Percentiles rank a stretch among this genome's conserved stretches.
phyloP scores from a whole-genome alignment of 1,140 invertebrate species.

The Aphis craccivora region DNA sequence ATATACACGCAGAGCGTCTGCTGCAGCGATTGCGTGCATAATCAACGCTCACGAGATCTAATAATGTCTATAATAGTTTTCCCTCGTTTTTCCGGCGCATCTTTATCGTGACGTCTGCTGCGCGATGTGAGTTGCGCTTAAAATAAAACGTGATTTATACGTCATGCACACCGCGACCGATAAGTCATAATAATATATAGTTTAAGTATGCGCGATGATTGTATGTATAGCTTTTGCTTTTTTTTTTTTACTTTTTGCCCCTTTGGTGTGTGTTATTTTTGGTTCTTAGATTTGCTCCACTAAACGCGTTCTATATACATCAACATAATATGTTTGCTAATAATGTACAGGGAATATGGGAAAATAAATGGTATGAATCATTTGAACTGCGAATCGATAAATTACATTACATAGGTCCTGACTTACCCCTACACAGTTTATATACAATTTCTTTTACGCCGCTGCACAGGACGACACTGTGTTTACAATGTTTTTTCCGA shows the following conservation, averaged over 20 bases:
- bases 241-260: no score
- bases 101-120: not conserved
- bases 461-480: no score
- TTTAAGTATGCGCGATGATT: no score
- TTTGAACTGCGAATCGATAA: not conserved
- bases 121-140: not conserved
- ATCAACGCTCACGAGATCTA: not conserved
- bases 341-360: no score
- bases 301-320: no score
- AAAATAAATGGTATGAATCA: no score
- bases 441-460: not conserved
- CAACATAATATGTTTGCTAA: no score
- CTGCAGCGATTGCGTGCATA: not conserved
- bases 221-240: no score
- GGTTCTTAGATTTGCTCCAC: no score
- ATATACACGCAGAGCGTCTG: not conserved
- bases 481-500: no score
- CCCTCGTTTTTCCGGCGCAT: not conserved
- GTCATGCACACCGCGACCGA: not conserved
- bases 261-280: no score
- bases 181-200: not conserved
- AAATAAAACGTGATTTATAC: not conserved
- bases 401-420: not conserved
- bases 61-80: not conserved
- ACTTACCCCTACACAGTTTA: no score